A percentile compares a stretch with the other conserved stretches of the same genome.
These are phyloP conservation scores for Drosophila leonis DNA, from an alignment of 2,888 invertebrate species.

Conservation along the genomic window DNA sequence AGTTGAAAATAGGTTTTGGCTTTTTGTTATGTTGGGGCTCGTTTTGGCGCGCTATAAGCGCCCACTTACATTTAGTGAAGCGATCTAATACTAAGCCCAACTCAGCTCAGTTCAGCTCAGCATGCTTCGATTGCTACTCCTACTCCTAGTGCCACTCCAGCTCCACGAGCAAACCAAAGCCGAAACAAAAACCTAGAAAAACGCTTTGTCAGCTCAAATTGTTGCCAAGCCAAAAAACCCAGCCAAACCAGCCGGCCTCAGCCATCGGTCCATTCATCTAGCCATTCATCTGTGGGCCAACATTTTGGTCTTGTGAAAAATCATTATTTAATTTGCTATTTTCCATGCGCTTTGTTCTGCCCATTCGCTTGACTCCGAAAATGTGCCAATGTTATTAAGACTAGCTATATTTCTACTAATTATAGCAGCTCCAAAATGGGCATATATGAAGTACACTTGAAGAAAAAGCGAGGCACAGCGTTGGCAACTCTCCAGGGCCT, in stretches of 20 bases:
- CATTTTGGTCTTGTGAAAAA: conserved; percentile 48
- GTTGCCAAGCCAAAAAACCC: conserved; percentile 14
- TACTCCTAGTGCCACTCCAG: background rate
- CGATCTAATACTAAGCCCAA: conserved; percentile 63
- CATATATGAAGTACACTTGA: background rate
- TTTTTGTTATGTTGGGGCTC: conserved; percentile 15
- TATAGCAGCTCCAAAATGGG: conserved; percentile 3
- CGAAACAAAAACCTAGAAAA: conserved; percentile 47
- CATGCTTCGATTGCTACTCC: background rate
- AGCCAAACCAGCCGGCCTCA: conserved; percentile 2
- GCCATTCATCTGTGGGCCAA: conserved; percentile 19
- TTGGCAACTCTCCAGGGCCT: background rate
- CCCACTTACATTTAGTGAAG: conserved; percentile 55
- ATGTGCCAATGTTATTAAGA: conserved; percentile 74
- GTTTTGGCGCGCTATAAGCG: conserved; percentile 41
- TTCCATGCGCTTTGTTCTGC: conserved; percentile 39
- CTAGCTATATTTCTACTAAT: conserved; percentile 35
- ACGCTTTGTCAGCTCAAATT: conserved; percentile 63
- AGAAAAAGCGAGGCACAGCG: background rate
- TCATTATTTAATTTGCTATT: conserved; percentile 62
- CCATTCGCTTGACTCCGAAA: conserved; percentile 46
- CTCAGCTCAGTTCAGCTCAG: conserved; percentile 18
- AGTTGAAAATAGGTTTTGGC: conserved; percentile 76
- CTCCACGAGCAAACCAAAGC: conserved; percentile 25
- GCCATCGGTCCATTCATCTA: conserved; percentile 1